Conservation (phyloP, 1,140 invertebrate species). For the Dinothrombium tinctorium region DNA sequence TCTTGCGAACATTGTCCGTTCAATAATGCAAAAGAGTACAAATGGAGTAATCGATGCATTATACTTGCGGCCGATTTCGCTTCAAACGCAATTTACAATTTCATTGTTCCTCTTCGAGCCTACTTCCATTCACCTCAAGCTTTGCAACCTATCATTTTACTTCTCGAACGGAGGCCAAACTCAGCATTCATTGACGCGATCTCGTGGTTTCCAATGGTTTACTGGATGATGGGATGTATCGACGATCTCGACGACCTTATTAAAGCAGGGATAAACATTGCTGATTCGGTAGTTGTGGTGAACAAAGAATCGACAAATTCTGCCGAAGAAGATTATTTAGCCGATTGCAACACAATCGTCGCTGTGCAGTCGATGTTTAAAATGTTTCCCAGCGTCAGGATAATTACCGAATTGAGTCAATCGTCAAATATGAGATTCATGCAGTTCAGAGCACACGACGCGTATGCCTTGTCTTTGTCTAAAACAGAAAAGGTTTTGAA, state of each 20-base stretch:
- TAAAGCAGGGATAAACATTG: slow-evolving; percentile 73
- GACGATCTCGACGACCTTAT: slow-evolving; percentile 41
- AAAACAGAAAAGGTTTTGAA: slow-evolving; percentile 90
- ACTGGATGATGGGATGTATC: slow-evolving; percentile 94
- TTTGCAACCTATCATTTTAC: slow-evolving; percentile 54
- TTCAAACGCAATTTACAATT: slow-evolving; percentile 95
- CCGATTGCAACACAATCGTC: slow-evolving; percentile 94
- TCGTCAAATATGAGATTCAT: slow-evolving; percentile 98
- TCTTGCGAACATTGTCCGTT: slow-evolving; percentile 83
- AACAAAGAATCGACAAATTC: slow-evolving; percentile 92
- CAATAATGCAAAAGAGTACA: slow-evolving; percentile 79
- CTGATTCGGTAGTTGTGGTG: slow-evolving; percentile 93
- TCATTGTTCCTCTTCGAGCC: slow-evolving; percentile 84
- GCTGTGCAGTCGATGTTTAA: slow-evolving; percentile 97
- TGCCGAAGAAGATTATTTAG: slow-evolving; percentile 76
- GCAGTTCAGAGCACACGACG: slow-evolving; percentile 91
- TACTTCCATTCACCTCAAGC: slow-evolving; percentile 73
- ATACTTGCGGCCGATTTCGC: slow-evolving; percentile 90
- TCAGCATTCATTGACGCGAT: slow-evolving; percentile 80
- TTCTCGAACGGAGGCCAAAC: slow-evolving; percentile 38
- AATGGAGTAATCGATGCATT: slow-evolving; percentile 91
- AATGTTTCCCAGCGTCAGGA: slow-evolving; percentile 93
- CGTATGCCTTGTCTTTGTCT: slow-evolving; percentile 80
- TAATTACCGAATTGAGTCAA: slow-evolving; percentile 92
- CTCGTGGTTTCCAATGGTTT: slow-evolving; percentile 78